Percentiles rank a stretch among this genome's conserved stretches.
Evolutionary conservation across 2,888 invertebrate genomes (phyloP).

Genomic region (Lasioglossum zephyrum): DNA sequence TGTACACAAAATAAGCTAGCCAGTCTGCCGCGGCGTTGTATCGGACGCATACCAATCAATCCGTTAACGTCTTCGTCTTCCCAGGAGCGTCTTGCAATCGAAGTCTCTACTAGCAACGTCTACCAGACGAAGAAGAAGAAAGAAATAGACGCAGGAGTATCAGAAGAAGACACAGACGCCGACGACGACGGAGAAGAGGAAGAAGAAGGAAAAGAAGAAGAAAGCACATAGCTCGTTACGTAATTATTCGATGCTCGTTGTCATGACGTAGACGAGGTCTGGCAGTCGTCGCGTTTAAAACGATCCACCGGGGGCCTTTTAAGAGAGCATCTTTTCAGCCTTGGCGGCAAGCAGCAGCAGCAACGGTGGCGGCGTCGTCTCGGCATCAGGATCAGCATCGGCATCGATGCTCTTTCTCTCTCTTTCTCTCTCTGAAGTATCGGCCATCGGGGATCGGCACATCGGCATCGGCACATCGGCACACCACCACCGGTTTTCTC

Average conservation of each 20-base stretch:
- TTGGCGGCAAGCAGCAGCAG: constrained; percentile 8
- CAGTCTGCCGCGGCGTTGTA: neutral
- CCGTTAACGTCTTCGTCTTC: constrained; percentile 27
- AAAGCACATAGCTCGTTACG: constrained; percentile 56
- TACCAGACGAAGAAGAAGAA: neutral
- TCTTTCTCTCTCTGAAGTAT: neutral
- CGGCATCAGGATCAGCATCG: neutral
- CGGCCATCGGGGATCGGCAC: neutral
- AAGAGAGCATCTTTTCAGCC: constrained; percentile 35
- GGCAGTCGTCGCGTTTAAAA: constrained; percentile 52
- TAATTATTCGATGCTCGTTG: constrained; percentile 70
- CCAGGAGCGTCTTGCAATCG: constrained; percentile 9
- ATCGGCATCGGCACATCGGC: neutral
- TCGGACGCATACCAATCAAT: constrained; percentile 29
- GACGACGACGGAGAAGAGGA: neutral
- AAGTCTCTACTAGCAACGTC: neutral
- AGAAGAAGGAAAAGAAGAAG: neutral
- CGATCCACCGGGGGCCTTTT: constrained; percentile 57
- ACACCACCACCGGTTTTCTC: constrained; percentile 56
- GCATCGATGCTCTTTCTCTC: neutral
- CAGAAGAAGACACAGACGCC: neutral
- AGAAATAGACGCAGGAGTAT: neutral
- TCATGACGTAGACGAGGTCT: constrained; percentile 46
- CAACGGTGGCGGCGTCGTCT: neutral
- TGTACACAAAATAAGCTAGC: neutral